Evolutionary conservation across 2,113 vertebrate genomes (phyloP), one percentile per base, ranked within the genome.

Genomic region (Albula goreensis): DNA sequence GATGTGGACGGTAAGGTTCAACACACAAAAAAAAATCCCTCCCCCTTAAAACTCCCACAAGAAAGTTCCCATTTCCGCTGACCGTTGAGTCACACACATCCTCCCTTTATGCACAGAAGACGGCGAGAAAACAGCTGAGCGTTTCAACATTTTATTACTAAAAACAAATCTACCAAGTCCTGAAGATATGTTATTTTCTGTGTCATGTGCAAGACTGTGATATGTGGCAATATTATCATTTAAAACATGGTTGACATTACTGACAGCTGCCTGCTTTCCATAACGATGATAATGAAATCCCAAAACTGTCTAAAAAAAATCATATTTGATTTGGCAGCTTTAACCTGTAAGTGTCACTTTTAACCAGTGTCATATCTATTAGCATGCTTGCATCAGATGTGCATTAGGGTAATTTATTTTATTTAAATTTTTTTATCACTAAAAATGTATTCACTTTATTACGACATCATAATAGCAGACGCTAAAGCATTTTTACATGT

Each of bases 391-490:
- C 88, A 89, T 88, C 89, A 50, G 70, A 88, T 88, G 89, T 89
- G 90, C 90, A 89, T 89, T 87, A 90, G 85, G 82, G 89, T 88
- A 89, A 83, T 89, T 88, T 83, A 86, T 80, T 86, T 85, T 78
- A 80, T 85, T 81, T 70, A 83, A 80, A 81, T 70, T 81, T 49
- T 87, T 51, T 90, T 87, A 86, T 88, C 86, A 90, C 89, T 90
- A 91, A 88, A 92, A 91, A 90, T 86, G 88, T 91, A 83, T 90
- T 85, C 88, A 93, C 90, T 84, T 91, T 85, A 89, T 91, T 89
- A 93, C 88, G 86, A 92, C 86, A 89, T 90, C 87, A 89, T 89
- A 90, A 89, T 90, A 92, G 89, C 89, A 89, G 91, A 91, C 81
- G 89, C 89, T 90, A 89, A 89, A 91, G 88, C 90, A 87, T 90